Evolutionary conservation across 2,888 invertebrate species (phyloP).

Genomic region (Emesis furor): DNA sequence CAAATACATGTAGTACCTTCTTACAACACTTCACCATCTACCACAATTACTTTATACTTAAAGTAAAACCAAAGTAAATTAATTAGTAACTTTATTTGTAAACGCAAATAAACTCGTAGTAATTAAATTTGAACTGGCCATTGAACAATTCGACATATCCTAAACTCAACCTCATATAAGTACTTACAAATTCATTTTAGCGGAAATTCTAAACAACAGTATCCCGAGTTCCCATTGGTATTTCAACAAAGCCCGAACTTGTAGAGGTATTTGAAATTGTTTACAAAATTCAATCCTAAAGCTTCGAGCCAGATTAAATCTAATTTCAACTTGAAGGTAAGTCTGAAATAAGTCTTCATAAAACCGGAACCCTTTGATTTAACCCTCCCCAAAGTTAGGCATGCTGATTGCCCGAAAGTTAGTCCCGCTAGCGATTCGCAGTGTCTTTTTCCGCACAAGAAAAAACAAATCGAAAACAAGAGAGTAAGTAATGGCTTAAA

Average conservation of each 20-base stretch:
- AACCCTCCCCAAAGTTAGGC: conserved; percentile 89
- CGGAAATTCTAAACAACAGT: conserved; percentile 90
- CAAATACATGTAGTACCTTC: no score
- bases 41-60: no score
- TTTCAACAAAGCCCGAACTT: conserved; percentile 91
- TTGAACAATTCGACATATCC: conserved; percentile 84
- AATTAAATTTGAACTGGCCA: conserved; percentile 84
- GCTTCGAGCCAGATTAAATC: conserved; percentile 91
- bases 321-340: conserved; percentile 92
- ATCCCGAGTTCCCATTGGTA: conserved; percentile 89
- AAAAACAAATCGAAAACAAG: conserved; percentile 91
- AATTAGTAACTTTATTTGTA: background rate
- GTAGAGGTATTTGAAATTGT: conserved; percentile 91
- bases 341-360: conserved; percentile 92
- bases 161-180: conserved; percentile 87
- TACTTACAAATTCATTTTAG: conserved; percentile 88
- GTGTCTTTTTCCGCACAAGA: conserved; percentile 85
- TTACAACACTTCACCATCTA: no score
- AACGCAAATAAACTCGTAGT: conserved; percentile 77
- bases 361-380: conserved; percentile 92
- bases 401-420: conserved; percentile 91
- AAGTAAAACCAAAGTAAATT: background rate
- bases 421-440: conserved; percentile 85
- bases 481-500: conserved; percentile 89
- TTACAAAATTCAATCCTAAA: conserved; percentile 92